Evolutionary conservation across 2,888 invertebrate genomes (phyloP), one percentile per base, ranked within the genome.

Genomic region (Podabrus alpinus): DNA sequence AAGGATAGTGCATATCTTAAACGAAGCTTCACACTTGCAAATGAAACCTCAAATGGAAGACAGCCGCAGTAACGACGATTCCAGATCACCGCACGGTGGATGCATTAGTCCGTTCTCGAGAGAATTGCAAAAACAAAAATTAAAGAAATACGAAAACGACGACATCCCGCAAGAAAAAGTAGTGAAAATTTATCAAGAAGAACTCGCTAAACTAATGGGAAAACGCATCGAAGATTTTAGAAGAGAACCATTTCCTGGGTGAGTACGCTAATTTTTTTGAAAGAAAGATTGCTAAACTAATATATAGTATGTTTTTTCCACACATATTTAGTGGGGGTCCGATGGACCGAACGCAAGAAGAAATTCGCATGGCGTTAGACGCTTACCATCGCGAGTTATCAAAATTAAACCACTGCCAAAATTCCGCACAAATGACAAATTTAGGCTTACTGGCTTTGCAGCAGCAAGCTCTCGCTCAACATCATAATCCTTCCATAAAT

Each of bases 91-190:
- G 15, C 91, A 94, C 77, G 92, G 93, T 66, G 92, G 93, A 81
- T 95, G 95, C 86, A 92, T 92, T 15, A 95, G 95, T 69, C 96
- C 96, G 1, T 94, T 94, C 86, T 94, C 94, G 75, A 92, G 92
- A 88, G 93, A 93, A 72, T 91, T 92, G 84, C 92, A 93, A 85
- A 94, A 92, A 83, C 90, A 94, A 86, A 91, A 94, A 86, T 89
- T 95, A 85, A 94, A 95, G 85, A 95, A 96, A 83, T 96, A 95
- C 88, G 95, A 95, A 87, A 95, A 96, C 88, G 96, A 95, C 87
- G 97, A 97, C 89, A 95, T 98, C 88, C 95, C 98, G 59, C 97
- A 98, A 86, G 98, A 99, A 86, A 97, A 97, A 88, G 96, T 98
- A 83, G 94, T 95, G 61, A 92, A 97, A 84, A 96, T 98, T 84